phyloP scores from a whole-genome alignment of 2,888 invertebrate genomes.

The Aleiodes leptofemur region DNA sequence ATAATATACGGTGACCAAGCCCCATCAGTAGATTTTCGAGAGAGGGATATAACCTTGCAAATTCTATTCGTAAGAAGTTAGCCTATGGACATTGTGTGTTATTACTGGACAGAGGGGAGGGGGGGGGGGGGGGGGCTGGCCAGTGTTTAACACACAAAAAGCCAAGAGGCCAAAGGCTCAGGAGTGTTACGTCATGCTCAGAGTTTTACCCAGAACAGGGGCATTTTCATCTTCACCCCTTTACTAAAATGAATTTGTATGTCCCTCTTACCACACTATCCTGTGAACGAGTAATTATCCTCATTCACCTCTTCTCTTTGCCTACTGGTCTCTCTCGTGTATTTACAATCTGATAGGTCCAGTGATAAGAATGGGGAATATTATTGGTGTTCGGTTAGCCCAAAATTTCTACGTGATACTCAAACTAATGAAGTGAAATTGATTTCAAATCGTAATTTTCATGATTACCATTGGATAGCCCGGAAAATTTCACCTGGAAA shows the following conservation, averaged over 20 bases:
- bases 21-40: conserved; percentile 39
- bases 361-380: conserved; percentile 52
- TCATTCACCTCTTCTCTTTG: conserved; percentile 25
- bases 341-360: conserved; percentile 52
- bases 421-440: conserved; percentile 66
- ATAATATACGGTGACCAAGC: conserved; percentile 73
- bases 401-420: conserved; percentile 64
- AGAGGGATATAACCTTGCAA: conserved; percentile 25
- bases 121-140: conserved; percentile 39
- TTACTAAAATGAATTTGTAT: conserved; percentile 71
- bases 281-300: conserved; percentile 64
- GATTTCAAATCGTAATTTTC: conserved; percentile 35
- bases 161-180: conserved; percentile 62
- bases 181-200: conserved; percentile 74
- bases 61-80: conserved; percentile 64
- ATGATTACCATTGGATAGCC: background rate
- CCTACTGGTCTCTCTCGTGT: conserved; percentile 37
- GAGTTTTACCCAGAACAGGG: conserved; percentile 67
- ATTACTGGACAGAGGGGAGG: conserved; percentile 1
- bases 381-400: conserved; percentile 49
- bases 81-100: conserved; percentile 63
- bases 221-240: conserved; percentile 50
- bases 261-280: conserved; percentile 59
- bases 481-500: background rate
- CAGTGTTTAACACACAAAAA: conserved; percentile 67